Base-by-base conservation (phyloP, 1,140 invertebrate genomes). In the Apis dorsata region DNA sequence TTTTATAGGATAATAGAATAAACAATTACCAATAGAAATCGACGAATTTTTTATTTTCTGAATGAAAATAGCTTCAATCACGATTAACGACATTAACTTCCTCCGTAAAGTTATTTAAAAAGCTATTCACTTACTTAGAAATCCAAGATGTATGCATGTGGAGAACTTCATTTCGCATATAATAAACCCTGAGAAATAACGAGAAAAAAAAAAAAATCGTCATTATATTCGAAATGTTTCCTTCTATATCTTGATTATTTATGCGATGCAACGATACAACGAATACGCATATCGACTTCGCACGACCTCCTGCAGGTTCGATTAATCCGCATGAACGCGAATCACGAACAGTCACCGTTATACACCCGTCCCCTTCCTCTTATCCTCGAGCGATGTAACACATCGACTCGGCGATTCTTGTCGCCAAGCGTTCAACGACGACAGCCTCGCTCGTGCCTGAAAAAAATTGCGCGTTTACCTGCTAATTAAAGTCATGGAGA, bases 401-500 rank as follows among this genome's bases (percentile, higher is more conserved):
- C 28, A 49, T 79, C 44, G 71, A 49, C 57, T 81, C 77, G 78
- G 62, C 63, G 72, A 72, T 51, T 65, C 51, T 70, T 69, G 79
- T 62, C 68, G 13, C 24, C 68, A 49, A 24, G 28, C 53, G 62
- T 73, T 63, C 74, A 53, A 59, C 71, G 34, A 68, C 28, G 63
- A 75, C 44, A 60, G 55, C 11, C 12, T 13, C 15, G 7, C 9
- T 19, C 60, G 72, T 51, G 28, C 44, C 63, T 69, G 57, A 49
- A 55, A 65, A 71, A 62, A 82, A 75, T 83, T 49, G 53, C 34
- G 34, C 60, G 44, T 74, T 44, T 79, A 86, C 84, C 84, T 83
- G 84, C 55, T 86, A 86, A 86, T 86, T 75, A 71, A 83, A 83
- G 68, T 74, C 74, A 44, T 3, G 34, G 5, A 44, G 34, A 44